Evolutionary conservation across 2,797 vertebrate genomes (phyloP).

Genomic region (Pangasius sanitwongsei): DNA sequence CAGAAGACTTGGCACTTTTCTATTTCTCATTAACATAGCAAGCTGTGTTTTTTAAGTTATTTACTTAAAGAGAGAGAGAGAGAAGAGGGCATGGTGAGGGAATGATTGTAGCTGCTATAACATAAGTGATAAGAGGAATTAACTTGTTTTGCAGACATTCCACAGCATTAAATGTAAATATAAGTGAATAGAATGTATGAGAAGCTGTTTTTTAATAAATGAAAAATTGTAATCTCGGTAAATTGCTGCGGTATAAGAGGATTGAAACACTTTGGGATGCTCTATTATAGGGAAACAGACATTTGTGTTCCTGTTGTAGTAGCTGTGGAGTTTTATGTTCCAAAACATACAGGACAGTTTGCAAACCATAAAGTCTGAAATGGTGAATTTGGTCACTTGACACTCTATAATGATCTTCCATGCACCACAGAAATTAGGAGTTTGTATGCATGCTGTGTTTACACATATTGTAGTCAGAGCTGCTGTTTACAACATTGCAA

Average conservation of each 20-base stretch:
- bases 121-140: background rate
- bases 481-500: slow-evolving; percentile 1
- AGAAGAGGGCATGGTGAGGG: background rate
- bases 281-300: background rate
- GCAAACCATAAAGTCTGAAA: background rate
- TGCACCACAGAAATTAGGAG: background rate
- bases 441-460: background rate
- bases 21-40: background rate
- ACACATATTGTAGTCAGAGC: background rate
- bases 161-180: background rate
- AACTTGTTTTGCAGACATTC: background rate
- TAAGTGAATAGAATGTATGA: background rate
- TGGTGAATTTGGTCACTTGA: background rate
- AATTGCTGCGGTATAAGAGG: background rate
- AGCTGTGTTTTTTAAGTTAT: background rate
- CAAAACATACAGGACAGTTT: background rate
- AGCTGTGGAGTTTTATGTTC: background rate
- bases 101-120: background rate
- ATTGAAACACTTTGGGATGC: background rate
- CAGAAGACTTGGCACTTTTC: background rate
- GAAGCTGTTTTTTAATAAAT: background rate
- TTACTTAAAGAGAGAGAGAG: background rate
- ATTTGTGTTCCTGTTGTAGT: background rate
- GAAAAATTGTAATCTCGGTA: background rate
- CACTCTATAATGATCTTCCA: background rate